Percentiles rank a stretch among this genome's conserved stretches.
These are phyloP conservation scores for Mesocricetus auratus DNA, from an alignment of 2,113 vertebrate genomes.

Conservation along the genomic window DNA sequence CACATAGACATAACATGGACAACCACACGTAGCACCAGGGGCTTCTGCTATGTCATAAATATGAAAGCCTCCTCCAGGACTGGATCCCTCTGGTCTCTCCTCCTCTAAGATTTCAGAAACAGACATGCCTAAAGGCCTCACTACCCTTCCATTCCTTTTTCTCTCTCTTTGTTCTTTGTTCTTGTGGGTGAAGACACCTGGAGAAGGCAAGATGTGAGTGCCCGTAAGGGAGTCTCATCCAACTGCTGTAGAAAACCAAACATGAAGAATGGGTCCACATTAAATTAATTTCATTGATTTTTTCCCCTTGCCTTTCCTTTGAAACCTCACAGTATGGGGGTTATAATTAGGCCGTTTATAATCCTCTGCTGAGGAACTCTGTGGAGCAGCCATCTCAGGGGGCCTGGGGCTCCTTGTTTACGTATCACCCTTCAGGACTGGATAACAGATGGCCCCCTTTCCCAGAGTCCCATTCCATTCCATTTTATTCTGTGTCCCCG, in stretches of 20 bases:
- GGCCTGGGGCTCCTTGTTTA: conserved; percentile 83
- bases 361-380: conserved; percentile 61
- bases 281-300: conserved; percentile 83
- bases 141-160: background rate
- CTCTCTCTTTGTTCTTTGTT: background rate
- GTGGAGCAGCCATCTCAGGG: background rate
- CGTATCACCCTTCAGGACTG: conserved; percentile 84
- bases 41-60: background rate
- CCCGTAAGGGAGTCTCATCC: background rate
- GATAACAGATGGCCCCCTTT: conserved; percentile 84
- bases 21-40: fast-evolving
- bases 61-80: background rate
- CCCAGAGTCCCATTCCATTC: conserved; percentile 82
- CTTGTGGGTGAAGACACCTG: background rate
- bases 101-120: background rate
- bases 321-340: conserved; percentile 70
- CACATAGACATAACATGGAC: background rate
- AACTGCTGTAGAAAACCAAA: conserved; percentile 20
- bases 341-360: conserved; percentile 87
- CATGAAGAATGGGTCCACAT: conserved; percentile 58
- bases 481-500: conserved; percentile 85
- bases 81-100: background rate
- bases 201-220: background rate
- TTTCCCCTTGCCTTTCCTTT: conserved; percentile 7
- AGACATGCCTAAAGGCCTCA: background rate